Percentiles rank a stretch among this genome's conserved stretches.
phyloP scores from a whole-genome alignment of 1,140 invertebrate genomes.

The Zaprionus camerounensis region DNA sequence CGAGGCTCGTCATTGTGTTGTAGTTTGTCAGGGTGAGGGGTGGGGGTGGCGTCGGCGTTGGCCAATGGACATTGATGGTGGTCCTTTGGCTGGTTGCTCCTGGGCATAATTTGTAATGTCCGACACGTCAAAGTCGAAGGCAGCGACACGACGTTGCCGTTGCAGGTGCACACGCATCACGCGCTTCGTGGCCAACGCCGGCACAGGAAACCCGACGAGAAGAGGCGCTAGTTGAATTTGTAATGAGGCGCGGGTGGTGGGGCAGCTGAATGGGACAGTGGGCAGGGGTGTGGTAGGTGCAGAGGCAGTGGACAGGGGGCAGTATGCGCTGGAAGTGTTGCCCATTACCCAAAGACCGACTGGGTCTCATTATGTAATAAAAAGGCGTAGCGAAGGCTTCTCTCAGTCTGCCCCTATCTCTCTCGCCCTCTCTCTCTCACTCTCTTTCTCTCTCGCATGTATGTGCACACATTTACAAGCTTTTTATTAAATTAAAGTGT shows the following conservation, averaged over 20 bases:
- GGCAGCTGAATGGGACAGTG: not conserved
- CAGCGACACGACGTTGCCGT: slow-evolving; percentile 9
- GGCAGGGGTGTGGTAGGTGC: not conserved
- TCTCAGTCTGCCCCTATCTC: not conserved
- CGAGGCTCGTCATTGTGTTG: slow-evolving; percentile 69
- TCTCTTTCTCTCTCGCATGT: slow-evolving; percentile 25
- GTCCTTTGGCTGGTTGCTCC: slow-evolving; percentile 54
- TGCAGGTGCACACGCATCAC: slow-evolving; percentile 69
- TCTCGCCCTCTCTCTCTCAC: not conserved
- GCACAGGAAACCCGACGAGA: slow-evolving; percentile 61
- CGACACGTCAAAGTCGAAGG: slow-evolving; percentile 66
- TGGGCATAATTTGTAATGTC: slow-evolving; percentile 82
- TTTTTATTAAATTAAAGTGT: slow-evolving; percentile 82
- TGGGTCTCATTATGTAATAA: slow-evolving; percentile 75
- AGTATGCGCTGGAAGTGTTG: slow-evolving; percentile 37
- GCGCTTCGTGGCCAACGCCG: slow-evolving; percentile 58
- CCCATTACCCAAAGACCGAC: slow-evolving; percentile 35
- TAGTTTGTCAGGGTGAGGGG: not conserved
- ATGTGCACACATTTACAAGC: slow-evolving; percentile 77
- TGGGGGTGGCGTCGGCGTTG: slow-evolving; percentile 10
- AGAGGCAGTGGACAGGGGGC: not conserved
- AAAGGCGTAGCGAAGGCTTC: slow-evolving; percentile 60
- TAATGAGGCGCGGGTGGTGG: slow-evolving; percentile 54
- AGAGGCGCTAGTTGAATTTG: slow-evolving; percentile 65
- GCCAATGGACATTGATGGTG: slow-evolving; percentile 73